A percentile compares a stretch with the other conserved stretches of the same genome.
These are phyloP conservation scores for Xiphias gladius DNA, from an alignment of 2,113 vertebrate genomes.

Conservation along the genomic window DNA sequence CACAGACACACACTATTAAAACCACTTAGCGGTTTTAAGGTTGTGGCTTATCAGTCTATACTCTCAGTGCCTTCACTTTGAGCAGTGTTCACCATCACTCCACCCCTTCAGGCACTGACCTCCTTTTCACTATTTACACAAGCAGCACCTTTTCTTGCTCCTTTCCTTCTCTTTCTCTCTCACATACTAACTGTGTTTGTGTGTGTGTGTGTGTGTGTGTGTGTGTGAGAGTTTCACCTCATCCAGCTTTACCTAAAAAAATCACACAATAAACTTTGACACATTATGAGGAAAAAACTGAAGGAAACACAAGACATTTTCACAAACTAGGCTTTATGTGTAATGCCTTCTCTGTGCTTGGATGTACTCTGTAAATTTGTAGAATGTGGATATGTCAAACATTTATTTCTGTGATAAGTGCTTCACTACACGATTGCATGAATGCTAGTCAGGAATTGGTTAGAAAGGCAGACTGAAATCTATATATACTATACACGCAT, in stretches of 20 bases:
- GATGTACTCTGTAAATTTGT: background rate
- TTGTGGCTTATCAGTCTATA: background rate
- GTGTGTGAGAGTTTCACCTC: background rate
- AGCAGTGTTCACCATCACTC: slow-evolving; percentile 52
- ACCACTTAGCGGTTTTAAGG: too few relatives aligned
- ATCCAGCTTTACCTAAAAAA: slow-evolving; percentile 7
- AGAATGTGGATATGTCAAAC: background rate
- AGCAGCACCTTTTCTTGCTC: slow-evolving; percentile 64
- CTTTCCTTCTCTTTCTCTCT: slow-evolving; percentile 32
- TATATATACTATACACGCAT: too few relatives aligned
- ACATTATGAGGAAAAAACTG: background rate
- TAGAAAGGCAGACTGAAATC: too few relatives aligned
- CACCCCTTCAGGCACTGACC: slow-evolving; percentile 72
- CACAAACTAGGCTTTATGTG: background rate
- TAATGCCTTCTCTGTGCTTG: background rate
- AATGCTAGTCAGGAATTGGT: background rate
- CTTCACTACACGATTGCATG: background rate
- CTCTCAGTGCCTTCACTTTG: slow-evolving; percentile 54
- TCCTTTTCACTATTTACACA: slow-evolving; percentile 76
- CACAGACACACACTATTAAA: too few relatives aligned
- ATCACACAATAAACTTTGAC: background rate
- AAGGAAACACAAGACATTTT: background rate
- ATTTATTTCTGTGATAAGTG: too few relatives aligned
- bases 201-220: background rate
- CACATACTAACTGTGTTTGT: background rate